Percentiles rank a stretch among this genome's conserved stretches.
Evolutionary conservation across 2,797 vertebrate genomes (phyloP).

Genomic region (Cyclura pinguis): DNA sequence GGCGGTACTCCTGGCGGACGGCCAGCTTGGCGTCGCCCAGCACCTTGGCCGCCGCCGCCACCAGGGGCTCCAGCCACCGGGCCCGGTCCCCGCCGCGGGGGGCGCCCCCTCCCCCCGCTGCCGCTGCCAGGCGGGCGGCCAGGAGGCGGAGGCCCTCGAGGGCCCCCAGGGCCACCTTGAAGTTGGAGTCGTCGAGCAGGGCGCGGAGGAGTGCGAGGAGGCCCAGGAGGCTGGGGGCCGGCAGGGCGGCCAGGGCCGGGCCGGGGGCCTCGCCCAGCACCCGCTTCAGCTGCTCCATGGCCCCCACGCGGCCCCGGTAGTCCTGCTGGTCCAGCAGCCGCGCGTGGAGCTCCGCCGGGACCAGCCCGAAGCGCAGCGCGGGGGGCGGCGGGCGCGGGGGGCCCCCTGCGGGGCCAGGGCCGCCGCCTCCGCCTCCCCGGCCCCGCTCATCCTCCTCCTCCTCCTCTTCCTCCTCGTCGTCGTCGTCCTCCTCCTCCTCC

Average conservation of each 20-base stretch:
- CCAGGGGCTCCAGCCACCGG: constrained; percentile 81
- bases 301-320: constrained; percentile 87
- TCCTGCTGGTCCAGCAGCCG: constrained; percentile 89
- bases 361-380: constrained; percentile 79
- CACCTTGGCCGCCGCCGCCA: constrained; percentile 83
- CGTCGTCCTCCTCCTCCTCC: background rate
- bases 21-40: constrained; percentile 86
- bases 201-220: constrained; percentile 85
- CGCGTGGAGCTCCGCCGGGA: constrained; percentile 87
- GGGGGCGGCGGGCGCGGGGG: background rate
- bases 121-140: constrained; percentile 81
- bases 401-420: background rate
- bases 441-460: too few relatives aligned
- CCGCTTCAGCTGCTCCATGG: constrained; percentile 88
- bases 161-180: constrained; percentile 87
- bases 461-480: background rate
- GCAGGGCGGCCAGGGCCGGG: constrained; percentile 70
- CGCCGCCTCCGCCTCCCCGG: background rate
- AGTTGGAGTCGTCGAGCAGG: constrained; percentile 89
- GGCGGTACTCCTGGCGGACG: constrained; percentile 86
- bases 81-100: constrained; percentile 1
- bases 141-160: constrained; percentile 87
- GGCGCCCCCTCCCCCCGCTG: too few relatives aligned
- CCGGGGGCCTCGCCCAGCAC: constrained; percentile 66
- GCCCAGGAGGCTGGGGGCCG: constrained; percentile 79